phyloP scores from a whole-genome alignment of 2,888 invertebrate genomes.

The Labia minor region DNA sequence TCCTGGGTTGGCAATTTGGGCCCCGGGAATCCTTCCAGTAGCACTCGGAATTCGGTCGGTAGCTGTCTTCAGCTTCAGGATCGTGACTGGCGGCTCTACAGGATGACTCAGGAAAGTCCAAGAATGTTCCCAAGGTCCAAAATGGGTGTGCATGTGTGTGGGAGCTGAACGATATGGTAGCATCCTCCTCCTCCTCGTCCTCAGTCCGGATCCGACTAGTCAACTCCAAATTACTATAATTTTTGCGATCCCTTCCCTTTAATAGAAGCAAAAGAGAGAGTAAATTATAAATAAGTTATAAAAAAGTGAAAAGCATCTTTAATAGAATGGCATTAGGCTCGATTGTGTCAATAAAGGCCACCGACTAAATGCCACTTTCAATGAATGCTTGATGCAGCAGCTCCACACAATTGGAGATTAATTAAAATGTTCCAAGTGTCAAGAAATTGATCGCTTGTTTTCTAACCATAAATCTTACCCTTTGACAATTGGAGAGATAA shows the following conservation, averaged over 20 bases:
- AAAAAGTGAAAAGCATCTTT: neutral
- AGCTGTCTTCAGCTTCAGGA: neutral
- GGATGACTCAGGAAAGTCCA: constrained; percentile 5
- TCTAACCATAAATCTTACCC: neutral
- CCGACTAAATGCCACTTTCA: neutral
- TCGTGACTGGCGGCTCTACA: constrained; percentile 1
- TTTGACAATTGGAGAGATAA: neutral
- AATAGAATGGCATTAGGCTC: too few relatives aligned
- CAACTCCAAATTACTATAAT: neutral
- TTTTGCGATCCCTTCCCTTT: constrained; percentile 13
- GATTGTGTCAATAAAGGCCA: neutral
- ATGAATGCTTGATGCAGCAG: too few relatives aligned
- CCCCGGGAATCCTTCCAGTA: neutral
- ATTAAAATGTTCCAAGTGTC: neutral
- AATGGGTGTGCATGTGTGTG: neutral
- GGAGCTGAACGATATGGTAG: neutral
- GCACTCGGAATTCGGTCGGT: neutral
- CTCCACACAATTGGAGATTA: neutral
- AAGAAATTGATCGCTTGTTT: constrained; percentile 2
- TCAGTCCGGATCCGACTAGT: neutral
- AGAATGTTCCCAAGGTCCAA: neutral
- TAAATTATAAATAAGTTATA: neutral
- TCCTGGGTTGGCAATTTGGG: neutral
- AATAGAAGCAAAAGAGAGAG: too few relatives aligned
- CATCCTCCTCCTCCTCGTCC: neutral